Evolutionary conservation across 2,797 vertebrate genomes (phyloP), one percentile per base, ranked within the genome.

Genomic region (Aldrovandia affinis): DNA sequence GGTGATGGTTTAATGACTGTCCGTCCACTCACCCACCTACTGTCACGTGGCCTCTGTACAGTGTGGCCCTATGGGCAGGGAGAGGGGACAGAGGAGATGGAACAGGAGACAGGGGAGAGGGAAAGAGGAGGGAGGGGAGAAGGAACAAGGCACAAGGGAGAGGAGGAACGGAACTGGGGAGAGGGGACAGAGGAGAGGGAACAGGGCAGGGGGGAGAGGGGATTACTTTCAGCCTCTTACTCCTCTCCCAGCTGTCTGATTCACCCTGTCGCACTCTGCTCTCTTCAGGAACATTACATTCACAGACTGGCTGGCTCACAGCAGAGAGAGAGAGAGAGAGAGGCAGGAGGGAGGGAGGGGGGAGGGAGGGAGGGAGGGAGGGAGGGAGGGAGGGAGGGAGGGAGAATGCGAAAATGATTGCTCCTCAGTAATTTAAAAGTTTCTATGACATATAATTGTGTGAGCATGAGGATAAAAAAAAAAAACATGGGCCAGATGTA

Each of bases 181-280:
- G 57, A 33, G 42, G 20, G 14, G 15, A 15, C 30, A 47, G 55
- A 25, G 80, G n/a, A 42, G n/a, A 44, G 81, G 22, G 47, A 63
- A 54, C 52, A 68, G 30, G 80, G n/a, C 25, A 25, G 47, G 63
- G 22, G 47, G 81, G 33, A 68, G 70, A 93, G 92, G 92, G 91
- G 75, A 70, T 86, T 85, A 84, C 91, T 93, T 91, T 91, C 91
- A 90, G 90, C 92, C 92, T 94, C 90, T 92, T 93, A 89, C 93
- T 93, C 86, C 54, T 90, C 88, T 90, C 90, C 88, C 90, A 91
- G 94, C 93, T 89, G 89, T 94, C 92, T 94, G 93, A 93, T 94
- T 94, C 91, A 92, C 87, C 84, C 89, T 93, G 94, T 94, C 93
- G 92, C 92, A 90, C 91, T 90, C 89, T 89, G 91, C 92, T 94